Conservation (phyloP, 2,797 vertebrate genomes). For the Echiichthys vipera region DNA sequence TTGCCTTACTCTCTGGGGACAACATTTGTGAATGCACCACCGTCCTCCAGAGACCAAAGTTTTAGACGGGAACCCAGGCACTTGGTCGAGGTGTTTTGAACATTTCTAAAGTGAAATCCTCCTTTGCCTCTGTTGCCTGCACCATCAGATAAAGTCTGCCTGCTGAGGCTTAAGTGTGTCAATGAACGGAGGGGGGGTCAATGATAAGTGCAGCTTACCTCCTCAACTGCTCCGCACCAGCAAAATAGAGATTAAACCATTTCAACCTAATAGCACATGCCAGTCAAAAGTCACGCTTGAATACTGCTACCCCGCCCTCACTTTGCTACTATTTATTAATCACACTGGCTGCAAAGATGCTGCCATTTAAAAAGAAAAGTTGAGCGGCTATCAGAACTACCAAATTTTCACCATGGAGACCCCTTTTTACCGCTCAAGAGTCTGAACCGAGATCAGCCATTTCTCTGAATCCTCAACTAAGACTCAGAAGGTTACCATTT, state of each 20-base stretch:
- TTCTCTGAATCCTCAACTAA: constrained; percentile 39
- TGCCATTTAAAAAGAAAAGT: constrained; percentile 28
- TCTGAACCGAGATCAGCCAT: constrained; percentile 22
- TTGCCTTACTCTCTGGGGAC: constrained; percentile 67
- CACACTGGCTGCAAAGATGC: constrained; percentile 23
- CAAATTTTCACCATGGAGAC: constrained; percentile 1
- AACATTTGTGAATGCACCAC: constrained; percentile 68
- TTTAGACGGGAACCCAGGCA: constrained; percentile 62
- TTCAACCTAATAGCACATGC: constrained; percentile 77
- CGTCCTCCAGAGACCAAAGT: constrained; percentile 68
- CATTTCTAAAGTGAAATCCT: constrained; percentile 72
- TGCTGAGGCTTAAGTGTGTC: constrained; percentile 80
- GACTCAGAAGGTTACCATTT: constrained; percentile 38
- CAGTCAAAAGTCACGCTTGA: constrained; percentile 73
- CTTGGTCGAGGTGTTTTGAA: constrained; percentile 60
- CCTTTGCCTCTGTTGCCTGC: constrained; percentile 66
- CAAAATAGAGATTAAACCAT: constrained; percentile 79
- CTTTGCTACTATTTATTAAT: constrained; percentile 40
- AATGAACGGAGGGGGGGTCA: constrained; percentile 77
- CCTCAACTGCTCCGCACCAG: constrained; percentile 61
- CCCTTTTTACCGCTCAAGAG: constrained; percentile 26
- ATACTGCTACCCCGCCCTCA: constrained; percentile 16
- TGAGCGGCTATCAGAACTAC: constrained; percentile 4
- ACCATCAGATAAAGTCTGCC: constrained; percentile 75
- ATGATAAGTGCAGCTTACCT: constrained; percentile 78